A percentile compares a stretch with the other conserved stretches of the same genome.
Evolutionary conservation across 2,888 invertebrate species (phyloP).

Genomic region (Tubiluchus corallicola): DNA sequence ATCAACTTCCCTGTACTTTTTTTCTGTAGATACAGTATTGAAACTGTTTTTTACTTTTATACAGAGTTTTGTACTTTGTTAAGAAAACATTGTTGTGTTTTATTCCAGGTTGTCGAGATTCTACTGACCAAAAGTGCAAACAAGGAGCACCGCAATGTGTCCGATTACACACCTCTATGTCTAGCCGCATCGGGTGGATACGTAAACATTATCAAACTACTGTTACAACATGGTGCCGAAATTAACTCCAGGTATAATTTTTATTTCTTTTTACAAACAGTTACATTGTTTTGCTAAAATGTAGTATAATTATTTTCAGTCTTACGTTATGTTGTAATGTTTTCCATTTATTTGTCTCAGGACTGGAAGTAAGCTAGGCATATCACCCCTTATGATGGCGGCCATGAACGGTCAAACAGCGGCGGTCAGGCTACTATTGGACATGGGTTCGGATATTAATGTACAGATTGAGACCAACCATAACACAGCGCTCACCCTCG

Average conservation of each 20-base stretch:
- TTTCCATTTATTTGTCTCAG: slow-evolving; percentile 14
- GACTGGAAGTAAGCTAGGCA: slow-evolving; percentile 78
- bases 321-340: background rate
- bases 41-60: background rate
- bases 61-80: background rate
- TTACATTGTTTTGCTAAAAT: slow-evolving; percentile 12
- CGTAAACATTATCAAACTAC: slow-evolving; percentile 86
- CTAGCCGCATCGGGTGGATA: slow-evolving; percentile 95
- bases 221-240: slow-evolving; percentile 84
- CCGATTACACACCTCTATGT: slow-evolving; percentile 96
- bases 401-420: slow-evolving; percentile 97
- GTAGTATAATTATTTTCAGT: background rate
- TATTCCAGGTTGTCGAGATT: slow-evolving; percentile 56
- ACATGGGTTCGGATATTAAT: slow-evolving; percentile 97
- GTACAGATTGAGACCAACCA: slow-evolving; percentile 93
- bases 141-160: slow-evolving; percentile 87
- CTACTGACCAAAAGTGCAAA: slow-evolving; percentile 73
- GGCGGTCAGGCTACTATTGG: slow-evolving; percentile 78
- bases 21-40: background rate
- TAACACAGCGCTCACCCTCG: slow-evolving; percentile 92
- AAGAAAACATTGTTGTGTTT: slow-evolving; percentile 8
- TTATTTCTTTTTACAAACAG: slow-evolving; percentile 14
- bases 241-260: slow-evolving; percentile 57
- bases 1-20: background rate
- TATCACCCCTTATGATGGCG: slow-evolving; percentile 94